Base-by-base conservation (phyloP, 1,140 invertebrate genomes). In the Diorhabda elongata region DNA sequence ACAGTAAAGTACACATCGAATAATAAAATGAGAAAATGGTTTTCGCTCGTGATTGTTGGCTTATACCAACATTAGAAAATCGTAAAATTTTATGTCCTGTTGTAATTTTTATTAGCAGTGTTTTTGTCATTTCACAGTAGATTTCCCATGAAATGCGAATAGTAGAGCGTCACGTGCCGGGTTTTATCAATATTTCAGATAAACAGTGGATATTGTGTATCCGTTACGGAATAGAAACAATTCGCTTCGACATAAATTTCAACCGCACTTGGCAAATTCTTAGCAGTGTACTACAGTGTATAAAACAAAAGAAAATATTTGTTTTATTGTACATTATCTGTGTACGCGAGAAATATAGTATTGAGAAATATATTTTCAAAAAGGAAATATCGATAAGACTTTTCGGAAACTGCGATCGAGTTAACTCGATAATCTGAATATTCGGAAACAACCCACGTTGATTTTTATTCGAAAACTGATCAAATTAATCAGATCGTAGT, bases 61-160 rank as follows among this genome's bases (percentile, higher is more conserved):
- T 52, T 52, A 52, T 8, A 6, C n/a, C 47, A 52, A 52, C 47
- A 8, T 52, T 52, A 52, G 47, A 52, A 52, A 52, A 52, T 52
- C 47, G 47, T 52, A 52, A 52, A 52, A 52, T 52, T 52, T 52
- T 52, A 52, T 52, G 47, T 52, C 47, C 47, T 52, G 6, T 52
- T 52, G 47, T 52, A 52, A 52, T 52, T 52, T 52, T 52, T 52
- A 52, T 52, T 52, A 52, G 47, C 47, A 52, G 47, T 52, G 47
- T 52, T 52, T 52, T 52, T 52, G 47, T 52, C 47, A 52, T 52
- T 52, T 52, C n/a, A 52, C 47, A 52, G 47, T 52, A 52, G 47
- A 52, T 52, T 52, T 52, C 47, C 47, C 47, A 6, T n/a, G 47
- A n/a, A 6, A 52, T 52, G 47, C n/a, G 47, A 52, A 52, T 52